These are phyloP conservation scores for Agrilus cyanescens DNA, from an alignment of 2,888 invertebrate species.

Conservation along the genomic window DNA sequence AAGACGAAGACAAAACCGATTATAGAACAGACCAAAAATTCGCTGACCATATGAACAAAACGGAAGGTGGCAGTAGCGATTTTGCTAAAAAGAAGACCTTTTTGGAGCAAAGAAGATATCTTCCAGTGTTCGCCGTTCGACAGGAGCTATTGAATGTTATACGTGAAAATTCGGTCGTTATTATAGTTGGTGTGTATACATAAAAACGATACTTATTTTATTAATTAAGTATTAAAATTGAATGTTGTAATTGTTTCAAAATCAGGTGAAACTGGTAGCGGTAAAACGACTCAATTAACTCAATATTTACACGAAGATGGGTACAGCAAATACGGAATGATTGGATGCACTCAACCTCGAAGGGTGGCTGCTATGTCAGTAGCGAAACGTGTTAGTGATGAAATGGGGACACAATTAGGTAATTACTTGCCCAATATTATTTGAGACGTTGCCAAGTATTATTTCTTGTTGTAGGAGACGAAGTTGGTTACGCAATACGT, in stretches of 20 bases:
- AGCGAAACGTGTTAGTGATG: constrained; percentile 96
- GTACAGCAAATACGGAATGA: constrained; percentile 81
- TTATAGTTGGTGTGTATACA: constrained; percentile 70
- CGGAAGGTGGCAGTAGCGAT: constrained; percentile 56
- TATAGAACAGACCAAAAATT: constrained; percentile 93
- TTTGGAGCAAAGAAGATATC: constrained; percentile 74
- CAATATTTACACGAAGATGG: constrained; percentile 98
- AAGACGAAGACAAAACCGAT: constrained; percentile 62
- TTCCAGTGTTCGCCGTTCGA: constrained; percentile 92
- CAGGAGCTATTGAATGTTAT: constrained; percentile 87
- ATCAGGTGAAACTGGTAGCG: constrained; percentile 90
- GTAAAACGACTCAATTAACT: constrained; percentile 95
- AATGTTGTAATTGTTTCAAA: constrained; percentile 7
- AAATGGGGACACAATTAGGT: constrained; percentile 85
- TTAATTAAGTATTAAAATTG: constrained; percentile 1
- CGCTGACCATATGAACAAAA: constrained; percentile 82
- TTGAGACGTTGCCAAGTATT: constrained; percentile 2
- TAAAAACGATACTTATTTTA: background rate
- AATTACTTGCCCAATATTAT: constrained; percentile 11
- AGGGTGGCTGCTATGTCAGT: constrained; percentile 99
- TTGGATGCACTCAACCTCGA: constrained; percentile 96
- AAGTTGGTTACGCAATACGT: constrained; percentile 97
- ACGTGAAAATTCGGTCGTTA: constrained; percentile 85
- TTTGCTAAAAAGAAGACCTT: constrained; percentile 81
- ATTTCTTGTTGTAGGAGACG: constrained; percentile 47